Evolutionary conservation across 2,888 invertebrate species (phyloP), one percentile per base, ranked within the genome.

Genomic region (Agonopterix arenella): DNA sequence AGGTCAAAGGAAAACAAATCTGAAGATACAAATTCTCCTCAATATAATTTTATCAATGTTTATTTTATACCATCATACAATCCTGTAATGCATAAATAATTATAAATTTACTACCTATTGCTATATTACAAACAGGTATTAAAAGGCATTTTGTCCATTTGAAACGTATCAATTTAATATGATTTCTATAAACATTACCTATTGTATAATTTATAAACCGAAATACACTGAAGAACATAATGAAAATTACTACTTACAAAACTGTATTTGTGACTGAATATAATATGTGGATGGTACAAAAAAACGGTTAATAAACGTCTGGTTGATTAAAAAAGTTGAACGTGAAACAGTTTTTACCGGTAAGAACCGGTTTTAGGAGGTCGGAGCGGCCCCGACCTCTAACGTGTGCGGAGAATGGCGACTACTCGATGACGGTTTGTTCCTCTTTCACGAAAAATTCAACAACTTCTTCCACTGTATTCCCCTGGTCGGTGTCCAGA

Each of bases 371-470:
- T 51, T 55, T 49, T 50, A 50, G 60, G 77, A 79, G 80, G 78
- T 53, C 80, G 75, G 70, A 56, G 57, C 50, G 28, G 56, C 52
- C 58, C 76, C 76, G 80, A 76, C 85, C 81, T 73, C 75, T 49
- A 62, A 76, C 74, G 73, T 68, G 60, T 50, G 46, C 53, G 49
- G 45, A 54, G 56, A 68, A 84, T 85, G 76, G 71, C 68, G 84
- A 86, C 83, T 94, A 95, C 90, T 96, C 96, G 76, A 96, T 90
- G 64, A 93, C 83, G 13, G 93, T 94, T 71, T 93, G 92, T 92
- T 98, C 98, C 91, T 98, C 97, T 92, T 98, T 98, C 79, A 98
- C 93, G 91, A 98, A 96, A 94, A 98, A 98, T 94, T 98, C 98
- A 72, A 98, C 95, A 74, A 95, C 91, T 90, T 98, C 98, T 78